Percentiles rank a stretch among this genome's conserved stretches.
phyloP scores from a whole-genome alignment of 1,140 invertebrate genomes.

The Heliconius hermathena region DNA sequence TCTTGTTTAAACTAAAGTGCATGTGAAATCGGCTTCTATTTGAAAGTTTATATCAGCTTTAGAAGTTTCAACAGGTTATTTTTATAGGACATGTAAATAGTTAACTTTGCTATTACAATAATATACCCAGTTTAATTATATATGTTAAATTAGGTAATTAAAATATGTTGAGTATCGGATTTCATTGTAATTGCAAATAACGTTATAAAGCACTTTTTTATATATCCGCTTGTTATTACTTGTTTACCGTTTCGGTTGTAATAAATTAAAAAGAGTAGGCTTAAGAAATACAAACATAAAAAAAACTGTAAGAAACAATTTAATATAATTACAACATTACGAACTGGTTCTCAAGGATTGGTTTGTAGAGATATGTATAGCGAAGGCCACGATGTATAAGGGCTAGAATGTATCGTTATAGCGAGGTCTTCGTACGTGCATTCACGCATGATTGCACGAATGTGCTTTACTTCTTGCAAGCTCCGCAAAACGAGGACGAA shows the following conservation, averaged over 20 bases:
- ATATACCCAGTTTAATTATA: neutral
- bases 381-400: neutral
- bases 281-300: neutral
- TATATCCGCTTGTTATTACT: neutral
- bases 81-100: neutral
- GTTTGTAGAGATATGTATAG: neutral
- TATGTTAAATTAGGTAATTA: neutral
- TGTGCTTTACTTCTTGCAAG: conserved; percentile 6
- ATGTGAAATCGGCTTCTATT: neutral
- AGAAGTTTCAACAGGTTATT: neutral
- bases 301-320: conserved; percentile 5
- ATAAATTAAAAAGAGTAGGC: neutral
- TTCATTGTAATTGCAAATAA: neutral
- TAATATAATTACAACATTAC: conserved; percentile 14
- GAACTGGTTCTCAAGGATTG: conserved; percentile 1
- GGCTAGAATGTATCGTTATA: conserved; percentile 2
- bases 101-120: neutral
- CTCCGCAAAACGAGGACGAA: neutral
- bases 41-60: neutral
- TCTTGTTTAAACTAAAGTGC: neutral
- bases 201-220: neutral
- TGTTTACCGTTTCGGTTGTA: neutral
- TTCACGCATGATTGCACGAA: conserved; percentile 15
- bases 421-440: conserved; percentile 19
- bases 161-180: neutral